phyloP scores from a whole-genome alignment of 2,888 invertebrate species.

The Aleiodes leptofemur region DNA sequence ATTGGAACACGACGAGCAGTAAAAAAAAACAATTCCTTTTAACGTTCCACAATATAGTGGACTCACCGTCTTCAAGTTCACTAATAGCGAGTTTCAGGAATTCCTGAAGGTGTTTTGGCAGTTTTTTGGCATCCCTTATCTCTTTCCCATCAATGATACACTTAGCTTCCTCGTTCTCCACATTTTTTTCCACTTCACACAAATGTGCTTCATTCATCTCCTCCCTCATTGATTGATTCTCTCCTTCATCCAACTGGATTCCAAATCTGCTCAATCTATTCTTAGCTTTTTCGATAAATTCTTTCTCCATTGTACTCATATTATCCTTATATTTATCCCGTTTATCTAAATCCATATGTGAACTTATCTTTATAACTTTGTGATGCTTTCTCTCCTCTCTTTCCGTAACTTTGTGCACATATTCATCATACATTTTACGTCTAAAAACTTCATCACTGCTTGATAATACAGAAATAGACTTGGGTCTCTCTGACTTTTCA shows the following conservation, averaged over 20 bases:
- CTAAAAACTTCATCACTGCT: conserved; percentile 84
- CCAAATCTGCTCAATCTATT: conserved; percentile 84
- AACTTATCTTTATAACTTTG: conserved; percentile 88
- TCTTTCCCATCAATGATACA: conserved; percentile 81
- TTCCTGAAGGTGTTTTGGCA: conserved; percentile 88
- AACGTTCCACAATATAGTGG: conserved; percentile 65
- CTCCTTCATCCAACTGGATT: conserved; percentile 81
- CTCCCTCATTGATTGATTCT: conserved; percentile 56
- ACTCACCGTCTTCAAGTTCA: conserved; percentile 77
- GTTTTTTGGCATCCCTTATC: conserved; percentile 80
- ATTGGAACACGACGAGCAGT: conserved; percentile 73
- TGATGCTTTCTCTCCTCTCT: conserved; percentile 86
- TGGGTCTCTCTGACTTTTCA: conserved; percentile 48
- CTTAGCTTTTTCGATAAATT: conserved; percentile 86
- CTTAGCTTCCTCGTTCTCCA: conserved; percentile 74
- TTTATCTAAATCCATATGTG: conserved; percentile 68
- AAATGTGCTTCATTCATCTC: conserved; percentile 64
- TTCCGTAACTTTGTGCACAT: conserved; percentile 86
- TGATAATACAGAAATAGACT: conserved; percentile 63
- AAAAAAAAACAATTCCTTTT: conserved; percentile 73
- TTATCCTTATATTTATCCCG: conserved; percentile 33
- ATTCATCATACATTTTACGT: conserved; percentile 90
- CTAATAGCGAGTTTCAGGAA: conserved; percentile 81
- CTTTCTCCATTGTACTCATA: conserved; percentile 81
- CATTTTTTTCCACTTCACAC: conserved; percentile 74